Base-by-base conservation (phyloP, 37 sponge, comb jelly and placozoan species). In the Spongia lamella region DNA sequence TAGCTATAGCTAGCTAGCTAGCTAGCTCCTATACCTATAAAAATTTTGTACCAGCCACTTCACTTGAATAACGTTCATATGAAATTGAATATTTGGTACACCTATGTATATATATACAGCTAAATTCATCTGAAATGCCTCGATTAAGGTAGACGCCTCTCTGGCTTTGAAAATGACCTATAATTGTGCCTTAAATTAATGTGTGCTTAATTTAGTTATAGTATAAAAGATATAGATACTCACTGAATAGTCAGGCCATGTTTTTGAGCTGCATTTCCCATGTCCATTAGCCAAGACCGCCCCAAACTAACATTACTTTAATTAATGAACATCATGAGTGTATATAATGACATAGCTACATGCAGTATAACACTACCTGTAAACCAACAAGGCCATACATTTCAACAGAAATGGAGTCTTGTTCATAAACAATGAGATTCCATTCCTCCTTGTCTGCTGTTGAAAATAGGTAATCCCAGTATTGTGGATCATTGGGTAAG, bases 221-320 rank as follows among this genome's bases (percentile, higher is more conserved):
- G n/a, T n/a, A n/a, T n/a, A n/a, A n/a, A n/a, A n/a, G n/a, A n/a
- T n/a, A n/a, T n/a, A n/a, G n/a, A n/a, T n/a, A n/a, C n/a, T n/a
- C 69, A 84, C 76, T 83, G 84, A 32, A 83, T 75, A 26, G 84
- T 75, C n/a, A 83, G 15, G 0, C 58, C 76, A 6, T 53, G 34
- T 22, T 75, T 40, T 2, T 38, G 15, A 0, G 84, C 84, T n/a
- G 84, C 84, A 6, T 14, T 16, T 13, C 84, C 84, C 84, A 83
- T 83, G 39, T 83, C 47, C 57, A 50, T 29, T 33, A 83, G 76
- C 84, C 84, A 83, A 25, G 37, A 35, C 15, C 68, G 57, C 56
- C 76, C 84, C 13, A 75, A 68, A 30, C 53, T 53, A 49, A 75
- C 63, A 34, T 63, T 38, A 24, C 37, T 3, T 61, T 64, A n/a